A percentile compares a stretch with the other conserved stretches of the same genome.
phyloP scores from a whole-genome alignment of 64 coral and sea anemone genomes.

The Dendronephthya gigantea region DNA sequence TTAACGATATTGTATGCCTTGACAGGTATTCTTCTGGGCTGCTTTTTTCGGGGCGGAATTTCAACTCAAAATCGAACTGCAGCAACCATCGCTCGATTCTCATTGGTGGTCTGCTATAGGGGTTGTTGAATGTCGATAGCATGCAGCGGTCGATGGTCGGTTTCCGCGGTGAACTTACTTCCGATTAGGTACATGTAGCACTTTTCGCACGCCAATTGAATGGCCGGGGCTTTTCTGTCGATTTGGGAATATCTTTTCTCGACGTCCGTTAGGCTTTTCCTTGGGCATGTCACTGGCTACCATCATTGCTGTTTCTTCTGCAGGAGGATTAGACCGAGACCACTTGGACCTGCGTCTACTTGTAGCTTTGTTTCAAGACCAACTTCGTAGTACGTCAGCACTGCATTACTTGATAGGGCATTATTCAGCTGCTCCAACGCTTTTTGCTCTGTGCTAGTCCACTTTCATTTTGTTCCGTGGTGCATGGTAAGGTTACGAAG shows the following conservation, averaged over 20 bases:
- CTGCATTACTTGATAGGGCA: not conserved
- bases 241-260: slow-evolving; percentile 7
- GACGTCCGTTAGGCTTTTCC: not conserved
- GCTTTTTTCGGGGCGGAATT: too few species aligned
- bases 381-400: not conserved
- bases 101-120: too few species aligned
- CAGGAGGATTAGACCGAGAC: not conserved
- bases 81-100: too few species aligned
- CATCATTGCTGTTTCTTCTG: not conserved
- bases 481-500: slow-evolving; percentile 16
- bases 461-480: not conserved
- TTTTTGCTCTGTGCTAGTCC: not conserved
- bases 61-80: too few species aligned
- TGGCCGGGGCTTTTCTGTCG: not conserved
- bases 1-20: too few species aligned
- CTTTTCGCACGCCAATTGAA: slow-evolving; percentile 8
- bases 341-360: not conserved
- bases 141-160: not conserved
- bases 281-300: not conserved
- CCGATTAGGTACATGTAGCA: not conserved
- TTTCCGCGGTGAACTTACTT: not conserved
- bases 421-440: not conserved
- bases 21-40: too few species aligned
- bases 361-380: not conserved
- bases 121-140: too few species aligned